Percentiles rank a stretch among this genome's conserved stretches.
Conservation (phyloP, 2,888 invertebrate species). For the Ernsta delagoae region DNA sequence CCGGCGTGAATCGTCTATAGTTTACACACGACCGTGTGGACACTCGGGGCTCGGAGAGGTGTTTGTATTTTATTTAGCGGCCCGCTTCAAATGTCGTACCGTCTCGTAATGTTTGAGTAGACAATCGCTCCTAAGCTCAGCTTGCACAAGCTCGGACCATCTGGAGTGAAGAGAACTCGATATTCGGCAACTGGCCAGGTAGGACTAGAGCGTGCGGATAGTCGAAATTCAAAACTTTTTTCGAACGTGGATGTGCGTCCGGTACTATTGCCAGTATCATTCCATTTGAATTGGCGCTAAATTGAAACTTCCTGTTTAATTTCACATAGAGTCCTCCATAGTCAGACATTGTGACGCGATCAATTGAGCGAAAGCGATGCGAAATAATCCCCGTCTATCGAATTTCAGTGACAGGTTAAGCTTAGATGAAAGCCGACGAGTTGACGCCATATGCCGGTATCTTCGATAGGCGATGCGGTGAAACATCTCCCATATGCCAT, state of each 20-base stretch:
- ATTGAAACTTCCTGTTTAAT: slow-evolving; percentile 82
- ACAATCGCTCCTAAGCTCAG: slow-evolving; percentile 66
- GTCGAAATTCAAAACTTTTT: slow-evolving; percentile 67
- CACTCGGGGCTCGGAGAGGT: slow-evolving; percentile 66
- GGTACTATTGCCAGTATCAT: slow-evolving; percentile 66
- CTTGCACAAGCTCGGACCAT: slow-evolving; percentile 80
- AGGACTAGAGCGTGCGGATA: slow-evolving; percentile 52
- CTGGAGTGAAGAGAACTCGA: slow-evolving; percentile 71
- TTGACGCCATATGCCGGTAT: slow-evolving; percentile 67
- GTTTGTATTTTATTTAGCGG: slow-evolving; percentile 83
- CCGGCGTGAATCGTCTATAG: slow-evolving; percentile 68
- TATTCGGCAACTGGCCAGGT: slow-evolving; percentile 73
- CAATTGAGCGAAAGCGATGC: slow-evolving; percentile 79
- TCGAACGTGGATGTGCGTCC: slow-evolving; percentile 64
- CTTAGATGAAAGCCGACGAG: slow-evolving; percentile 52
- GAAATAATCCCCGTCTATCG: slow-evolving; percentile 67
- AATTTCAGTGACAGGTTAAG: slow-evolving; percentile 73
- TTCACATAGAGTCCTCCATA: slow-evolving; percentile 69
- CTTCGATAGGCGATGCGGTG: slow-evolving; percentile 54
- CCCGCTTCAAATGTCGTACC: slow-evolving; percentile 81
- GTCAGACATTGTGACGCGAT: slow-evolving; percentile 74
- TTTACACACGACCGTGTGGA: slow-evolving; percentile 69
- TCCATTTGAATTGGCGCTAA: slow-evolving; percentile 81
- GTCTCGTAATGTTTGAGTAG: slow-evolving; percentile 82
- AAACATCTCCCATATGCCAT: slow-evolving; percentile 60